Evolutionary conservation across 1,140 invertebrate genomes (phyloP), one percentile per base, ranked within the genome.

Genomic region (Heliconius himera): DNA sequence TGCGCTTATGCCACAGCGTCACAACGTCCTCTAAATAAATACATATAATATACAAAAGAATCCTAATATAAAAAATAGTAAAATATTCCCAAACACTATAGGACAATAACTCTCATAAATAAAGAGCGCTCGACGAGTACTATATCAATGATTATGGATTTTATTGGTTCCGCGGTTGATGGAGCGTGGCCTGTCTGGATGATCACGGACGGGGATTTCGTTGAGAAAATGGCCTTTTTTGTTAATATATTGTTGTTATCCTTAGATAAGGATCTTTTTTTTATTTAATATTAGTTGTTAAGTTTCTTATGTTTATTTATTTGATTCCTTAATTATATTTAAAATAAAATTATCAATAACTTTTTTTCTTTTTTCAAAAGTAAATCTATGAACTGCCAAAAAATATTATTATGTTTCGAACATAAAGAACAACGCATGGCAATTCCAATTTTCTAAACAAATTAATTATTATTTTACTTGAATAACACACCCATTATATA

Each of bases 161-260:
- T 88, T 87, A 89, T 90, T 87, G 83, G 87, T 85, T 84, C 80
- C 82, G 80, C 83, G 84, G 79, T 83, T 85, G 84, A 90, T 89
- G 87, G 81, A 89, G 84, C 86, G 86, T 90, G 79, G 71, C 75
- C 72, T 81, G 77, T 83, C 83, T 82, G 80, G 76, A 76, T 81
- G 82, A 84, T 75, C 79, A 82, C 76, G 74, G 72, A 81, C 51
- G 82, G 85, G 87, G 88, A 82, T 89, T 89, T 85, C 82, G 86
- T 83, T 88, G 87, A 84, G 83, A 85, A 89, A 87, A 89, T 87
- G 85, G 82, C 86, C 84, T 90, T 89, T 90, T 91, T 89, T 82
- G n/a, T 82, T 77, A 79, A 83, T 76, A 78, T 82, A 85, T 84
- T 85, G 84, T 84, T 83, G 73, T 82, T 76, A 73, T 26, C 70